phyloP scores from a whole-genome alignment of 2,888 invertebrate species.

The Megastigmus dorsalis region DNA sequence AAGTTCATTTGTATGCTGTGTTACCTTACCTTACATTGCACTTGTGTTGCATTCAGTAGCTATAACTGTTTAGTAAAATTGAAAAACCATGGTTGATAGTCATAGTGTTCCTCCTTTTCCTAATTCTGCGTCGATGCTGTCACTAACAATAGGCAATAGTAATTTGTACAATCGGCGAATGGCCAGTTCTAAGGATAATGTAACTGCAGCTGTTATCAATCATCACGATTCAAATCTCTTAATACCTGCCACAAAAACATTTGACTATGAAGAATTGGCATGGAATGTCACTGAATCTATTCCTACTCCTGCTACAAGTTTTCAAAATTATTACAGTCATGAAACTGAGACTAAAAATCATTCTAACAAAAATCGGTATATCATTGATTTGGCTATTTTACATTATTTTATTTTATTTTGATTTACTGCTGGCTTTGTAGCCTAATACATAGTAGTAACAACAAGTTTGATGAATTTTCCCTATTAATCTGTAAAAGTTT shows the following conservation, averaged over 20 bases:
- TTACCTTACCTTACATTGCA: too few species aligned
- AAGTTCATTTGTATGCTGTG: slow-evolving; percentile 14
- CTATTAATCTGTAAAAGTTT: not conserved
- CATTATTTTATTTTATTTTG: slow-evolving; percentile 7
- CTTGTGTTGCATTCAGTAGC: too few species aligned
- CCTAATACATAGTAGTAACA: slow-evolving; percentile 5
- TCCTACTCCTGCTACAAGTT: slow-evolving; percentile 42
- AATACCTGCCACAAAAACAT: not conserved
- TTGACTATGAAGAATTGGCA: slow-evolving; percentile 48
- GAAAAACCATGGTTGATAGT: slow-evolving; percentile 55
- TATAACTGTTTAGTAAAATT: not conserved
- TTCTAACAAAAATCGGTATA: slow-evolving; percentile 45
- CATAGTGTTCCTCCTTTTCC: slow-evolving; percentile 57
- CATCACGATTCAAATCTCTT: not conserved
- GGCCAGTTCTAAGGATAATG: slow-evolving; percentile 53
- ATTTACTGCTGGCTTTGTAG: not conserved
- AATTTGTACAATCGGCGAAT: slow-evolving; percentile 68
- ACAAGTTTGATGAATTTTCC: slow-evolving; percentile 6
- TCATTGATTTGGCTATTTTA: not conserved
- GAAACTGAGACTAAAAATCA: slow-evolving; percentile 35
- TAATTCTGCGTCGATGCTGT: slow-evolving; percentile 62
- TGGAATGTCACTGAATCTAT: slow-evolving; percentile 55
- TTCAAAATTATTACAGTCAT: slow-evolving; percentile 43
- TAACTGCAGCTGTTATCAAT: not conserved
- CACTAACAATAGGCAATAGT: slow-evolving; percentile 56